Base-by-base conservation (phyloP, 2,888 invertebrate genomes). In the Machimus rusticus region DNA sequence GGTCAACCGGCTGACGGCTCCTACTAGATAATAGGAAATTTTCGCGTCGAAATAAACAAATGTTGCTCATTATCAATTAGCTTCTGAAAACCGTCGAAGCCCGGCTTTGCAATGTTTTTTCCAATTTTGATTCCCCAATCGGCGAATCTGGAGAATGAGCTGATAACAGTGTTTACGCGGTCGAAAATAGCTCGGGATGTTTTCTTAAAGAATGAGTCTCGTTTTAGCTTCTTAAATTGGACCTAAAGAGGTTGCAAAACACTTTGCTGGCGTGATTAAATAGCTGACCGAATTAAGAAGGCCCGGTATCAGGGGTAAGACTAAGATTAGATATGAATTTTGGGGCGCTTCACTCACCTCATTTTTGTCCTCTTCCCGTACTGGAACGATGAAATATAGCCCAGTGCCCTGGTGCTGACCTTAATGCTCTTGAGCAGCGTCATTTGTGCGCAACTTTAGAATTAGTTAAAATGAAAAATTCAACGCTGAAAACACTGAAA, bases 301-400 rank as follows among this genome's bases (percentile, higher is more conserved):
- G 12, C 28, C 31, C 34, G 16, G 6, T 19, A 23, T 78, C 43
- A 78, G 23, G 23, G 43, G 43, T 12, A 39, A 79, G 43, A 43
- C 37, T 6, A 12, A 19, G 37, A 78, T 19, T 19, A 78, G 23
- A 78, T 43, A 37, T 8, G n/a, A 46, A 8, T 55, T 81, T 55
- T 6, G 5, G 5, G 9, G 23, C 19, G 19, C 55, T 9, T 34
- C 37, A 37, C 86, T 88, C 86, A 89, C 89, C 89, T 88, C 81
- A 87, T 76, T 87, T 88, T 88, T 31, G 88, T 88, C 37, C 88
- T 79, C 66, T 88, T 88, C 8, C 84, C 89, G 86, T 86, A 86
- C 84, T 89, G 89, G 66, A 88, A 87, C 19, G 88, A 86, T 5
- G 87, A 86, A 34, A 89, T 87, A 28, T 86, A 88, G 19, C 88